Conservation (phyloP, 2,797 vertebrate species). For the Eutrigla gurnardus region DNA sequence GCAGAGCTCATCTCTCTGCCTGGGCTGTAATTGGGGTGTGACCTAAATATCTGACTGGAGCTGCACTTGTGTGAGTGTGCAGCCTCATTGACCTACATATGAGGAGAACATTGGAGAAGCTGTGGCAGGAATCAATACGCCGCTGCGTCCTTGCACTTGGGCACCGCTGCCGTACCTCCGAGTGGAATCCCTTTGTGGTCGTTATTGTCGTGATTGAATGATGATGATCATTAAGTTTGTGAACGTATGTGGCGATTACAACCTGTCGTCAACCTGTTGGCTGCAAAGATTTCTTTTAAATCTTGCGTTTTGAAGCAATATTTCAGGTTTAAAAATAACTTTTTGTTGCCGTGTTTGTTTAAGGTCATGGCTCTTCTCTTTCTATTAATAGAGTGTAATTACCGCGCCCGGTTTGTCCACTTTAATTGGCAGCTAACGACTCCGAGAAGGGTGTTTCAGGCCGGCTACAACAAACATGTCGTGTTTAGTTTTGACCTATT, state of each 20-base stretch:
- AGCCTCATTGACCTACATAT: conserved; percentile 87
- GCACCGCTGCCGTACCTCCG: conserved; percentile 1
- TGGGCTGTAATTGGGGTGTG: conserved; percentile 84
- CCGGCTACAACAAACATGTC: conserved; percentile 16
- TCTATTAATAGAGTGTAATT: conserved; percentile 9
- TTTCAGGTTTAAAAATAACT: not conserved
- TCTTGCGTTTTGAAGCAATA: not conserved
- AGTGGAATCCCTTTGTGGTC: conserved; percentile 10
- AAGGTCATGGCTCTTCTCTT: not conserved
- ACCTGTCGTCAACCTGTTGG: conserved; percentile 49
- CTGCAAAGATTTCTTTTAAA: conserved; percentile 25
- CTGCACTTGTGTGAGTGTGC: conserved; percentile 81
- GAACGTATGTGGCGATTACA: not conserved
- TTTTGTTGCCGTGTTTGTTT: not conserved
- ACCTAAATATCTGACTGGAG: conserved; percentile 84
- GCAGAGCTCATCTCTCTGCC: conserved; percentile 77
- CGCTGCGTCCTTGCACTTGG: conserved; percentile 47
- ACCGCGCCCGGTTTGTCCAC: conserved; percentile 17
- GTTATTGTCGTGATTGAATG: not conserved
- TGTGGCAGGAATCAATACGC: conserved; percentile 76
- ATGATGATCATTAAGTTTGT: conserved; percentile 11
- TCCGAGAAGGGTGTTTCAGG: conserved; percentile 27
- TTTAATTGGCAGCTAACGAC: conserved; percentile 12
- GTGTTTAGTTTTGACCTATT: conserved; percentile 50
- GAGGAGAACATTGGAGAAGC: conserved; percentile 75